Evolutionary conservation across 1,140 invertebrate species (phyloP).

Genomic region (Charaxes varanes): DNA sequence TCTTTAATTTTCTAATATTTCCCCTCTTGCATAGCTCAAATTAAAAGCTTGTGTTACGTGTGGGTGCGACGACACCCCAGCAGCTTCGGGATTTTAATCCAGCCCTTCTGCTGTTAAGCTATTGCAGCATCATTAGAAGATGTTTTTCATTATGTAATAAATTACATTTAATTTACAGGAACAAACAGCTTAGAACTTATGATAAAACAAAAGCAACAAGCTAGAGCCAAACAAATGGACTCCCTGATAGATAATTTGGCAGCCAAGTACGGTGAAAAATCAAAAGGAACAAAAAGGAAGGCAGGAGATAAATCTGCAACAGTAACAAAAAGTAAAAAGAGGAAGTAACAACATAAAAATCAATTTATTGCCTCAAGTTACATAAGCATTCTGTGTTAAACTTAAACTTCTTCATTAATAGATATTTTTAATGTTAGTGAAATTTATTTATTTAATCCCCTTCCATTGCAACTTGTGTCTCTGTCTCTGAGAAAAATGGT

Average conservation of each 20-base stretch:
- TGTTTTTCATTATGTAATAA: too few relatives aligned
- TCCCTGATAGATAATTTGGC: conserved; percentile 62
- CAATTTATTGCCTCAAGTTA: background rate
- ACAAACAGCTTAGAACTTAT: conserved; percentile 55
- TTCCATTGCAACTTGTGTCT: conserved; percentile 82
- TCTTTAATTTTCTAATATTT: too few relatives aligned
- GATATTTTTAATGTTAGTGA: conserved; percentile 1
- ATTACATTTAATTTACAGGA: too few relatives aligned
- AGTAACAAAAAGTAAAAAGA: conserved; percentile 39
- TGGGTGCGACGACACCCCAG: too few relatives aligned
- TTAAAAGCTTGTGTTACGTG: too few relatives aligned
- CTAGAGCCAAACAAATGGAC: conserved; percentile 52
- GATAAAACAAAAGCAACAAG: conserved; percentile 57
- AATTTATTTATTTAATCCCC: conserved; percentile 42
- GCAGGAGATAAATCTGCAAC: conserved; percentile 32
- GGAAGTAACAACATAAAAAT: conserved; percentile 20
- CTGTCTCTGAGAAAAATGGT: conserved; percentile 79
- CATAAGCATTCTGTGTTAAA: background rate
- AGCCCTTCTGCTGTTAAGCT: too few relatives aligned
- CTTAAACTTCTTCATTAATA: conserved; percentile 4
- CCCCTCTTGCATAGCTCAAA: too few relatives aligned
- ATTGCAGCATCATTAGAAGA: too few relatives aligned
- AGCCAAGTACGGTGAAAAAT: conserved; percentile 58
- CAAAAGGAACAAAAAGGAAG: conserved; percentile 50
- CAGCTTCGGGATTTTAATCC: too few relatives aligned